These are phyloP conservation scores for Lithodes maja DNA, from an alignment of 2,888 invertebrate genomes.

Conservation along the genomic window DNA sequence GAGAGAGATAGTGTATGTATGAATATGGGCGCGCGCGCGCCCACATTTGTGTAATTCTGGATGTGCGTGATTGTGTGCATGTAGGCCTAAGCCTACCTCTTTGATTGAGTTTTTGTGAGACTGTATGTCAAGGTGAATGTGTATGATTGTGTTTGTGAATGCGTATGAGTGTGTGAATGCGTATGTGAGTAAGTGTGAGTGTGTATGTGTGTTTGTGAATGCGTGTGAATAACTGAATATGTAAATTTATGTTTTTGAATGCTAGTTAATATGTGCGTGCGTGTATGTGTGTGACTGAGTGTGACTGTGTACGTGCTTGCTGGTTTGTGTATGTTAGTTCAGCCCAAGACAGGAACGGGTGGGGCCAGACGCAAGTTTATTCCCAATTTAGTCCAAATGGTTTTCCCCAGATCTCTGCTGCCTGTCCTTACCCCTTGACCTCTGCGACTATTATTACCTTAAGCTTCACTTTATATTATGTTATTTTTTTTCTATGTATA, in stretches of 20 bases:
- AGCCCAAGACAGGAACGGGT: not conserved
- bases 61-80: constrained; percentile 7
- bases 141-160: constrained; percentile 33
- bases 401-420: too few species aligned
- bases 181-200: constrained; percentile 6
- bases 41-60: not conserved
- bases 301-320: not conserved
- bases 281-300: not conserved
- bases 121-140: constrained; percentile 24
- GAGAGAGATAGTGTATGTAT: not conserved
- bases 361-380: not conserved
- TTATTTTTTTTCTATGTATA: too few species aligned
- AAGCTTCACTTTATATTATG: too few species aligned
- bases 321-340: not conserved
- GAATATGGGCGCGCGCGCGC: not conserved
- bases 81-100: not conserved
- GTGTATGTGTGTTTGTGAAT: not conserved
- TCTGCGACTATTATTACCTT: too few species aligned
- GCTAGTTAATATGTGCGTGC: not conserved
- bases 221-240: not conserved
- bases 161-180: constrained; percentile 24
- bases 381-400: too few species aligned
- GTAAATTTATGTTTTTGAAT: not conserved
- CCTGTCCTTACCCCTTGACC: too few species aligned
- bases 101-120: constrained; percentile 17